Conservation (phyloP, 35 echinoderm and acorn worm species). For the Patiria miniata region DNA sequence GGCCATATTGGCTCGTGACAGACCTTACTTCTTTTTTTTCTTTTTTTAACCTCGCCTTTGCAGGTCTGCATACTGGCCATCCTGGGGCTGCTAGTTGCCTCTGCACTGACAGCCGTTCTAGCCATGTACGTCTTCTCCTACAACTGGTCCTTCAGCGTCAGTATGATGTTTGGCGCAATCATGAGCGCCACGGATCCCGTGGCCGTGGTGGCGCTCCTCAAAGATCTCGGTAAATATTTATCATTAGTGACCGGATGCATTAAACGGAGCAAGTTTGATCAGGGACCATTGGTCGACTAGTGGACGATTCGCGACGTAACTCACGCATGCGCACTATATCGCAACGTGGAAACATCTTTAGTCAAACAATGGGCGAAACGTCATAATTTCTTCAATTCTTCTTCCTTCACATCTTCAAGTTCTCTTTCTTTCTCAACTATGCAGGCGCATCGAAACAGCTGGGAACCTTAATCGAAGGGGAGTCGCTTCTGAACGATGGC, state of each 20-base stretch:
- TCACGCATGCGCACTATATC: too few relatives aligned
- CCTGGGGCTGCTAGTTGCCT: conserved; percentile 79
- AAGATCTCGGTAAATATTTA: conserved; percentile 97
- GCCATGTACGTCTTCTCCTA: conserved; percentile 82
- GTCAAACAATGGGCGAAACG: not conserved
- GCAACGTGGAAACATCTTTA: too few relatives aligned
- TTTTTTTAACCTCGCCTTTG: not conserved
- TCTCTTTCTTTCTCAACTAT: not conserved
- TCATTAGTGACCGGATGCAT: too few relatives aligned
- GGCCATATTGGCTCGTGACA: too few relatives aligned
- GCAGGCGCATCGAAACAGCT: conserved; percentile 98
- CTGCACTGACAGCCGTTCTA: conserved; percentile 77
- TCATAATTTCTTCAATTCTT: too few relatives aligned
- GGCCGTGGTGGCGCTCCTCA: conserved; percentile 95
- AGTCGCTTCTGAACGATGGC: conserved; percentile 97
- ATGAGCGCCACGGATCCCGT: conserved; percentile 96
- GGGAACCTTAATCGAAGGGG: conserved; percentile 95
- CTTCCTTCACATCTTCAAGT: too few relatives aligned
- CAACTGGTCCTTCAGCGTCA: conserved; percentile 74
- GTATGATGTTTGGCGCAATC: conserved; percentile 97
- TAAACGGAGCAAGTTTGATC: not conserved
- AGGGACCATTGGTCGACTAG: too few relatives aligned
- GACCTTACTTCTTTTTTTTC: too few relatives aligned
- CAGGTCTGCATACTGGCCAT: conserved; percentile 96
- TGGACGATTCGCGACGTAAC: too few relatives aligned